Percentiles rank a stretch among this genome's conserved stretches.
phyloP scores from a whole-genome alignment of 2,888 invertebrate species.

The Tenthredo amoena region DNA sequence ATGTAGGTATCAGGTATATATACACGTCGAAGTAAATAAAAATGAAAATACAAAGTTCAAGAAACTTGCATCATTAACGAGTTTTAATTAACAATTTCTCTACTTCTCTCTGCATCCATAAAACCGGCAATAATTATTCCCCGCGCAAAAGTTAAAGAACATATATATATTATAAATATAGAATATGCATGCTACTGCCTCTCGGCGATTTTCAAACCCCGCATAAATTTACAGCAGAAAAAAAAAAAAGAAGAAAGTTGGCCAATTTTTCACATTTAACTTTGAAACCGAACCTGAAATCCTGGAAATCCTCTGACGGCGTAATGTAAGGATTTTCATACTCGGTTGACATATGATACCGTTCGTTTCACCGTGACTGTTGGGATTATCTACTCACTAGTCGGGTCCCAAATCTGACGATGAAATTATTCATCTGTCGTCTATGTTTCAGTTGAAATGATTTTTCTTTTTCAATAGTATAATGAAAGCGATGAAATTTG shows the following conservation, averaged over 20 bases:
- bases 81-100: background rate
- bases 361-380: background rate
- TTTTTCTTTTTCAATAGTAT: background rate
- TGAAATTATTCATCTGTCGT: too few species aligned
- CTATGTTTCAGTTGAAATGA: background rate
- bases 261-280: background rate
- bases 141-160: background rate
- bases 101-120: background rate
- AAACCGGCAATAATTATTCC: background rate
- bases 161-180: too few species aligned
- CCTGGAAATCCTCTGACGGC: background rate
- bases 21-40: background rate
- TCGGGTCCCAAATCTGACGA: background rate
- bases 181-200: background rate
- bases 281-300: background rate
- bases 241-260: background rate
- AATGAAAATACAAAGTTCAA: background rate
- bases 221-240: background rate
- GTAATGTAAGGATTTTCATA: background rate
- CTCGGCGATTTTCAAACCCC: background rate
- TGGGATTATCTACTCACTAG: background rate
- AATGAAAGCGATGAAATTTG: background rate
- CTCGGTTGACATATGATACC: slow-evolving; percentile 1
- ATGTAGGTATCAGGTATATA: too few species aligned
- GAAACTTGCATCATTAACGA: background rate